Evolutionary conservation across 2,797 vertebrate genomes (phyloP), one percentile per base, ranked within the genome.

Genomic region (Hippocampus kuda): DNA sequence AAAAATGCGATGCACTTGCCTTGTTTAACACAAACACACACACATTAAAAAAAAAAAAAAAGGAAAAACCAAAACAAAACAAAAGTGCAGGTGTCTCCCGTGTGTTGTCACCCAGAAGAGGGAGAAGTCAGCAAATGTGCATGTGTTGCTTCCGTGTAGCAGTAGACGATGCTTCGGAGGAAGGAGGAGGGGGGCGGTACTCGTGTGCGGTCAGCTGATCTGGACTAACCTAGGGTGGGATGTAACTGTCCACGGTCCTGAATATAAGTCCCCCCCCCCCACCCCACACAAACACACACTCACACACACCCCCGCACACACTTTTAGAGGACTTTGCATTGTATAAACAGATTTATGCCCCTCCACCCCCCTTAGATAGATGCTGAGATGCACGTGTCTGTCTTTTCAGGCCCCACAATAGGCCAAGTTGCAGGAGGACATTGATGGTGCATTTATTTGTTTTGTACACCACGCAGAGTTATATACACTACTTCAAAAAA

Each of bases 171-270:
- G 38, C 18, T 51, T 18, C 18, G 16, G 16, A 51, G 49, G 49
- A 51, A 51, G 49, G 18, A 51, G 49, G 44, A 16, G 20, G 48
- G 13, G 66, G 38, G 53, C 13, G 53, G 69, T 57, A 54, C 64
- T 62, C 72, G 75, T 67, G 78, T 66, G 60, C 71, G 72, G 65
- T 87, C 90, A 86, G 85, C 82, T 88, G 88, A 87, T 86, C 80
- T 69, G 11, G 60, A 71, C 67, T 71, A 77, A 69, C 73, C 74
- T 48, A 30, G 44, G 24, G 44, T 49, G 15, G 63, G 44, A 26
- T 44, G 63, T 48, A 57, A 27, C 84, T 93, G 90, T 93, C 91
- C 91, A 79, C 68, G 89, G 92, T 93, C 85, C 92, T 93, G 92
- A 91, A 90, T 65, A 59, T 5, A 4, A 13, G 24, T 1, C 54